Percentiles rank a stretch among this genome's conserved stretches.
These are phyloP conservation scores for Dexiosoma caninum DNA, from an alignment of 2,888 invertebrate species.

Conservation along the genomic window DNA sequence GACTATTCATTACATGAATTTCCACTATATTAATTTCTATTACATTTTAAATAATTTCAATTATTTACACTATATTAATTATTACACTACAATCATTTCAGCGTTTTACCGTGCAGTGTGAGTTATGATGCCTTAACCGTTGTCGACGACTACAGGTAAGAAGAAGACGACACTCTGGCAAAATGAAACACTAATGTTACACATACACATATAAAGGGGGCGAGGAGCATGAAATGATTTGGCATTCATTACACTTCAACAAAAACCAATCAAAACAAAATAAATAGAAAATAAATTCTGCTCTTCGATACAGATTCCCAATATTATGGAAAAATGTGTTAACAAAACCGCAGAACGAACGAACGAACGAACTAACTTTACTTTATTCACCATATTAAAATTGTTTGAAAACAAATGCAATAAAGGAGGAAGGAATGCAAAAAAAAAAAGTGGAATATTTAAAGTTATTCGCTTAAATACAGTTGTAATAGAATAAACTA, in stretches of 20 bases:
- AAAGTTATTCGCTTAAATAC: not conserved
- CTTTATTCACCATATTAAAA: slow-evolving; percentile 15
- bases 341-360: slow-evolving; percentile 1
- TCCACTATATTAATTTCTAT: too few relatives aligned
- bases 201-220: not conserved
- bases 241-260: not conserved
- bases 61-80: not conserved
- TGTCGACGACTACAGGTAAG: slow-evolving; percentile 75
- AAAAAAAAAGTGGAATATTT: not conserved
- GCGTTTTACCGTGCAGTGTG: slow-evolving; percentile 82
- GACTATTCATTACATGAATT: too few relatives aligned
- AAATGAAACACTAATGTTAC: slow-evolving; percentile 11
- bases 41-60: too few relatives aligned
- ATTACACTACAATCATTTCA: slow-evolving; percentile 70
- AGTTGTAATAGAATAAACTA: slow-evolving; percentile 25
- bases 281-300: not conserved
- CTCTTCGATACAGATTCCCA: not conserved
- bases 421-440: not conserved
- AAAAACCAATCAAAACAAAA: too few relatives aligned
- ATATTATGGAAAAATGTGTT: not conserved
- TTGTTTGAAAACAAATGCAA: slow-evolving; percentile 27
- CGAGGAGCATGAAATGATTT: not conserved
- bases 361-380: not conserved
- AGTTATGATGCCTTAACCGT: slow-evolving; percentile 77
- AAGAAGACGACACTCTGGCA: not conserved